These are phyloP conservation scores for Acinonyx jubatus DNA, from an alignment of 2,113 vertebrate species.

Conservation along the genomic window DNA sequence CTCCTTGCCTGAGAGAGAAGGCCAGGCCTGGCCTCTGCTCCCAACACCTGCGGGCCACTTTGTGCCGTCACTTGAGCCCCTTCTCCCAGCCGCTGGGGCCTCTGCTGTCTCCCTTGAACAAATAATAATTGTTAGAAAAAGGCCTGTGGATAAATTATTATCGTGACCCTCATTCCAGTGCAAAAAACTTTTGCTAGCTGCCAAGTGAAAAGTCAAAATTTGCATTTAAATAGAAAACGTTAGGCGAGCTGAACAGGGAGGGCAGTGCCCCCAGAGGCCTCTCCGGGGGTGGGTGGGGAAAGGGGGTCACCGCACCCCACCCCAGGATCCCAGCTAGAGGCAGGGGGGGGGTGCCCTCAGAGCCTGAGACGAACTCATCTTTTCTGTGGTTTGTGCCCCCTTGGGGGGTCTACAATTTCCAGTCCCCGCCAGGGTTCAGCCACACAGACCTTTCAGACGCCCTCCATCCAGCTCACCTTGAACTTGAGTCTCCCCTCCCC, in stretches of 20 bases:
- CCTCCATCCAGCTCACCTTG: background rate
- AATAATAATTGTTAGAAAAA: slow-evolving; percentile 79
- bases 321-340: background rate
- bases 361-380: background rate
- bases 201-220: slow-evolving; percentile 89
- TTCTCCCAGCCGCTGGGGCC: background rate
- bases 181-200: slow-evolving; percentile 84
- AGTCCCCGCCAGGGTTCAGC: background rate
- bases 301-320: background rate
- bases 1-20: background rate
- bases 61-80: background rate
- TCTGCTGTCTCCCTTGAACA: slow-evolving; percentile 75
- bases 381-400: background rate
- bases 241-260: slow-evolving; percentile 46
- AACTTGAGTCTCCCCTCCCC: background rate
- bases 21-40: background rate
- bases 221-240: slow-evolving; percentile 88
- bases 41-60: background rate
- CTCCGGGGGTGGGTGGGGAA: background rate
- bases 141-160: slow-evolving; percentile 87
- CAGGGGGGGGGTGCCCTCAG: background rate
- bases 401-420: background rate
- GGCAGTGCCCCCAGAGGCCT: slow-evolving; percentile 37
- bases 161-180: slow-evolving; percentile 81
- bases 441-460: accelerated